Base-by-base conservation (phyloP, 2,888 invertebrate genomes). In the Laothoe populi region DNA sequence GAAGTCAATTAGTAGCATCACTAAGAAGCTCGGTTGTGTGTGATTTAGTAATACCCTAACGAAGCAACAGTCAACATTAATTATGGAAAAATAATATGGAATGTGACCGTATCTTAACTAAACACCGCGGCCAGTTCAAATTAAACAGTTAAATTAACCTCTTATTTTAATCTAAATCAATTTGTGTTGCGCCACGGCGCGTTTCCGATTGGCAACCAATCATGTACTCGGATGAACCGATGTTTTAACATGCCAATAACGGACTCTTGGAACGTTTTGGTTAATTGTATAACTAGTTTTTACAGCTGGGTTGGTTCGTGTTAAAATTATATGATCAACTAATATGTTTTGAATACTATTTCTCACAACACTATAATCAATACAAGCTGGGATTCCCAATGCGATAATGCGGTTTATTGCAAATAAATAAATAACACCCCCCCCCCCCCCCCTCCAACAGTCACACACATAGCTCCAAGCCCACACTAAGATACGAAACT, bases 21-120 rank as follows among this genome's bases (percentile, higher is more conserved):
- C n/a, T 23, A 31, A 7, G 42, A 46, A 40, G 60, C 35, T 38
- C 48, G 19, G 69, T 66, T 61, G 62, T 61, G 66, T 69, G 71
- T 81, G 75, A 82, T 81, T 81, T 80, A 81, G 73, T 78, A 75
- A 75, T 70, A 70, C 66, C 31, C 66, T 53, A 65, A 61, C 60
- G 66, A 72, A 70, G 48, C 68, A 66, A 66, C 70, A 66, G 67
- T 65, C 63, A 67, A 68, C 64, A 73, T 76, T 73, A 74, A 75
- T 75, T 60, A 67, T 70, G 70, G 67, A 75, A 78, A 78, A 77
- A 78, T 74, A 65, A 64, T 63, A 61, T 63, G 61, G 64, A 63
- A 64, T 66, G 59, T 48, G 53, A 61, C 46, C 46, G 60, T 46
- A 59, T 57, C 42, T 59, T 44, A 60, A 61, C 58, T 53, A 60